Evolutionary conservation across 2,888 invertebrate species (phyloP), one percentile per base, ranked within the genome.

Genomic region (Papilio demoleus): DNA sequence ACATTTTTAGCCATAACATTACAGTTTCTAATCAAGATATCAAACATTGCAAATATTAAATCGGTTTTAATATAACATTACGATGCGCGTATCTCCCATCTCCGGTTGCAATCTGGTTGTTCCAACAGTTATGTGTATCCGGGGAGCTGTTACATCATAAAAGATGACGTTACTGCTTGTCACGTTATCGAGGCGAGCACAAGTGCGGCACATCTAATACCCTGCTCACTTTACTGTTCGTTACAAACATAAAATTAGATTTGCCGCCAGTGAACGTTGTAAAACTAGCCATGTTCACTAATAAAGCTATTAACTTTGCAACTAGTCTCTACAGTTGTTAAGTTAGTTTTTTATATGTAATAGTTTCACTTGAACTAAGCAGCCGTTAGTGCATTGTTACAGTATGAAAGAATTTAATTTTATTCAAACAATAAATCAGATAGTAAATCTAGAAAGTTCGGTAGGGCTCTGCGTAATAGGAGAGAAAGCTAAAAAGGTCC

Each of bases 171-270:
- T 38, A 64, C 17, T 22, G 36, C 22, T 24, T 45, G 45, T 50
- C 14, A 36, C 53, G n/a, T 36, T 53, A 53, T 50, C 24, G 24
- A 64, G 38, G 17, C 14, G 34, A 2, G 50, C 24, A 22, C 50
- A 11, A 36, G 47, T 24, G 38, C 36, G 38, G 27, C 9, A 31
- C 24, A 47, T 36, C 63, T 63, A 36, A 24, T 53, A 53, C 27
- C 11, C 24, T 53, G 27, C 53, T 53, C 53, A 47, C 47, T 47
- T 24, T 27, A 53, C n/a, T 53, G n/a, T 27, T 53, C 27, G 53
- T 27, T 24, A 62, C 45, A 42, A 62, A 42, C 45, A 62, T 62
- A 45, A 62, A 62, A 45, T 62, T 62, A 45, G 38, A 62, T 42
- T 62, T 45, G 45, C 31, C 40, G 62, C 31, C 45, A 17, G 31